Evolutionary conservation across 2,113 vertebrate species (phyloP).

Genomic region (Psophia crepitans): DNA sequence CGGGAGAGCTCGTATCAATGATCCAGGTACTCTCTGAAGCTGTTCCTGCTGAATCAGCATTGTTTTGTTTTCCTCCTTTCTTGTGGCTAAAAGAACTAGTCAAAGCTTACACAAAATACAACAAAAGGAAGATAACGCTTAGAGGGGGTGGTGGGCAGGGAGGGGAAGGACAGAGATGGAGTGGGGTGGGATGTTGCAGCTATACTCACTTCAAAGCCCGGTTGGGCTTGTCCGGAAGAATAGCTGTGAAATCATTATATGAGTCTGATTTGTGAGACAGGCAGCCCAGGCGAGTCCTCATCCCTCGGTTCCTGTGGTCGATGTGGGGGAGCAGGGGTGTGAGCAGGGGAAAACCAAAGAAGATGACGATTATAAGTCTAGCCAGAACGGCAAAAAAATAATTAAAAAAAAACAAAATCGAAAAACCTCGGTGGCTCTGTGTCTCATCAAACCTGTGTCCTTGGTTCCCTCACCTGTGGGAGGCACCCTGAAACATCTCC

Average conservation of each 20-base stretch:
- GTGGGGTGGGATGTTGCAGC: conserved; percentile 15
- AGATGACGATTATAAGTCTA: not conserved
- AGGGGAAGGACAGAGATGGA: not conserved
- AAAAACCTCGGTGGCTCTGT: not conserved
- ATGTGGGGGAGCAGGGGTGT: conserved; percentile 50
- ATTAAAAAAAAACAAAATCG: not conserved
- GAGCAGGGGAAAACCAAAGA: conserved; percentile 60
- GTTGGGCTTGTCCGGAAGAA: conserved; percentile 89
- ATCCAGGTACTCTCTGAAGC: not conserved
- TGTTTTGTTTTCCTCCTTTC: not conserved
- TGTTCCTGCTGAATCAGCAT: not conserved
- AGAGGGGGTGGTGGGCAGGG: not conserved
- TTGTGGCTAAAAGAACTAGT: not conserved
- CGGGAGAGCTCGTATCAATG: rapidly evolving
- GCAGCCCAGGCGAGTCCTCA: conserved; percentile 96
- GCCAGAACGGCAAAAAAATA: not conserved
- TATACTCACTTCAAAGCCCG: conserved; percentile 90
- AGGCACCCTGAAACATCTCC: not conserved
- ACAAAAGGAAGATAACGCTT: not conserved
- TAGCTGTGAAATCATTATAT: conserved; percentile 92
- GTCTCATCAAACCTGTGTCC: not conserved
- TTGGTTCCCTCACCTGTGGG: not conserved
- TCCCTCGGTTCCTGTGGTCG: conserved; percentile 82
- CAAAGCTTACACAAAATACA: not conserved
- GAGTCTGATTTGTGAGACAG: conserved; percentile 97